Evolutionary conservation across 1,140 invertebrate genomes (phyloP).

Genomic region (Drosophila kikkawai): DNA sequence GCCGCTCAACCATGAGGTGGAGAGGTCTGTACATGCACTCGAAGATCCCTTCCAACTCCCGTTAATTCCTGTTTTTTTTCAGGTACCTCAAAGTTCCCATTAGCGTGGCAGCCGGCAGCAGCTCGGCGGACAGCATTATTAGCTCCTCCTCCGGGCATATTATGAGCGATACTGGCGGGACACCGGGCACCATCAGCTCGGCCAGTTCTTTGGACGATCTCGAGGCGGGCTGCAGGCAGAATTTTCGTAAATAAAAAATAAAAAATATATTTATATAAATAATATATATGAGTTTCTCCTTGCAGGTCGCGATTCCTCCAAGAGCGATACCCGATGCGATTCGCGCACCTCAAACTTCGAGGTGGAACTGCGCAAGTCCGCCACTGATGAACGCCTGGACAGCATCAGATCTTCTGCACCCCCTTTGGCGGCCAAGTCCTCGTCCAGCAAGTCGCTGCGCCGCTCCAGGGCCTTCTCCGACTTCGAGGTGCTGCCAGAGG

Average conservation of each 20-base stretch:
- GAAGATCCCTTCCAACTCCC: no score
- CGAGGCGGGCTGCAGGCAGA: conserved; percentile 55
- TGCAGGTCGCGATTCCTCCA: conserved; percentile 78
- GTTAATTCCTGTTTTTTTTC: background rate
- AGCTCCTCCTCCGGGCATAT: conserved; percentile 84
- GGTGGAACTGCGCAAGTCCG: conserved; percentile 61
- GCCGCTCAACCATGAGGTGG: conserved; percentile 81
- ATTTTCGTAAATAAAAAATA: conserved; percentile 43
- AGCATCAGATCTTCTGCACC: conserved; percentile 27
- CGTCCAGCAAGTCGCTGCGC: conserved; percentile 76
- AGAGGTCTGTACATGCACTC: conserved; percentile 59
- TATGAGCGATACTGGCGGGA: conserved; percentile 75
- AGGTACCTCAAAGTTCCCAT: conserved; percentile 86
- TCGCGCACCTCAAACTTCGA: conserved; percentile 50
- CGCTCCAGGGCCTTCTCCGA: conserved; percentile 75
- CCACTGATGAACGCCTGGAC: conserved; percentile 65
- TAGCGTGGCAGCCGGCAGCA: conserved; percentile 76
- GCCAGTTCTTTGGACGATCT: conserved; percentile 83
- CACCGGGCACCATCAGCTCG: conserved; percentile 80
- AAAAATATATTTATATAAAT: no score
- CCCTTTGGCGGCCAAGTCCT: conserved; percentile 63
- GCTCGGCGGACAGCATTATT: conserved; percentile 86
- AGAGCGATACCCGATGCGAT: conserved; percentile 67
- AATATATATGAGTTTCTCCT: background rate
- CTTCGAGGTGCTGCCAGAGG: conserved; percentile 80